Evolutionary conservation across 2,888 invertebrate genomes (phyloP).

Genomic region (Copidosoma aretas): DNA sequence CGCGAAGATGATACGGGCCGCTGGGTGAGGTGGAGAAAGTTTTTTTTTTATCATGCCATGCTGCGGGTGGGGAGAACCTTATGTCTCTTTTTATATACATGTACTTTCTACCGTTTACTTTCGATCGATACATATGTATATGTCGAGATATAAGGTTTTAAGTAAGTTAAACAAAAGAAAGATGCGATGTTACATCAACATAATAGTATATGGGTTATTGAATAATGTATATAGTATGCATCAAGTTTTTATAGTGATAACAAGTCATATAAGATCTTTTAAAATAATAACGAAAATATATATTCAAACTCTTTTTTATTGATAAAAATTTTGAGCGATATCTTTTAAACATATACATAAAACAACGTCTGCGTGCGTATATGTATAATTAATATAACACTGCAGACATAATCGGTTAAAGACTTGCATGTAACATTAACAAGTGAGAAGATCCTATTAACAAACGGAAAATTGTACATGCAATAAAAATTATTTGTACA

Average conservation of each 20-base stretch:
- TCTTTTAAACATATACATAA: neutral
- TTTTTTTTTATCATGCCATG: too few relatives aligned
- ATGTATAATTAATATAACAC: neutral
- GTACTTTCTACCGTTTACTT: too few relatives aligned
- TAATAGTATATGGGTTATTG: too few relatives aligned
- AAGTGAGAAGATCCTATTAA: slow-evolving; percentile 16
- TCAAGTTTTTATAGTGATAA: too few relatives aligned
- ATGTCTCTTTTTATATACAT: too few relatives aligned
- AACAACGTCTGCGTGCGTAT: neutral
- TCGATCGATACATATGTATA: too few relatives aligned
- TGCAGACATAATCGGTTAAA: neutral
- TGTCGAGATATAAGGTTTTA: too few relatives aligned
- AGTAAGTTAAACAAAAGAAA: too few relatives aligned
- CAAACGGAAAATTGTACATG: slow-evolving; percentile 25
- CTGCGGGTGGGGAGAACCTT: too few relatives aligned
- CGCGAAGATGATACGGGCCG: slow-evolving; percentile 65
- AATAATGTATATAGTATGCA: too few relatives aligned
- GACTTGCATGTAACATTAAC: slow-evolving; percentile 5
- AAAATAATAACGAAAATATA: neutral
- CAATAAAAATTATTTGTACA: slow-evolving; percentile 29
- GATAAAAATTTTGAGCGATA: slow-evolving; percentile 29
- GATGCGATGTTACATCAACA: too few relatives aligned
- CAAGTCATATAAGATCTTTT: too few relatives aligned
- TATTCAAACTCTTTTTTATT: neutral
- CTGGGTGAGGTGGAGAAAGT: neutral